Base-by-base conservation (phyloP, 2,797 vertebrate species). In the Bovichtus variegatus region DNA sequence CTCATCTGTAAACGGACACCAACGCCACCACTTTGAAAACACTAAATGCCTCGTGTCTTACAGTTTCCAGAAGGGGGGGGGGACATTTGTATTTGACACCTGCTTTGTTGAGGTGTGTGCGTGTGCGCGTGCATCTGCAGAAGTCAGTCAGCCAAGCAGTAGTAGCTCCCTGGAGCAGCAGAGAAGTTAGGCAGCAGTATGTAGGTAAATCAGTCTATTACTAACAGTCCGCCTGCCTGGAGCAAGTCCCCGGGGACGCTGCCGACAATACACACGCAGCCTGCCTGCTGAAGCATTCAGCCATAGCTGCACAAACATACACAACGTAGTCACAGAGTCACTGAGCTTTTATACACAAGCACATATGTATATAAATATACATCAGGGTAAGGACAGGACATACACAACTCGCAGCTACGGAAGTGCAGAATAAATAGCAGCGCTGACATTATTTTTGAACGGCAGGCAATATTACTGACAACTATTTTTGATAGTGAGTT, bases 181-280 rank as follows among this genome's bases (percentile, higher is more conserved):
- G 61, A 72, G 69, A 83, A 79, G 80, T 86, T 79, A 78, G 62
- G 83, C 65, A 71, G 86, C 79, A 81, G 78, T 82, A 83, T 83
- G 86, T 70, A 88, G 84, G 85, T 89, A 92, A 92, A 93, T 91
- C 90, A 92, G 88, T 83, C 85, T 65, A 82, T 90, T 91, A 86
- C 86, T 60, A 91, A 89, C 84, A 85, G 77, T 62, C 43, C 3
- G 61, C 72, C 82, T 86, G 85, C 80, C 83, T 76, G 81, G 71
- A 86, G 83, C 80, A 40, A 58, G 78, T 78, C 91, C 82, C 71
- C 72, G 59, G 90, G 89, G 91, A 91, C 9, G 18, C 36, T 50
- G 79, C 77, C 84, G 91, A 91, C 90, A 90, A 88, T 82, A 87
- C 89, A 86, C 82, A 87, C 57, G 43, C 64, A 55, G 78, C 78